Percentiles rank a stretch among this genome's conserved stretches.
Evolutionary conservation across 2,797 vertebrate genomes (phyloP).

Genomic region (Onychomys torridus): DNA sequence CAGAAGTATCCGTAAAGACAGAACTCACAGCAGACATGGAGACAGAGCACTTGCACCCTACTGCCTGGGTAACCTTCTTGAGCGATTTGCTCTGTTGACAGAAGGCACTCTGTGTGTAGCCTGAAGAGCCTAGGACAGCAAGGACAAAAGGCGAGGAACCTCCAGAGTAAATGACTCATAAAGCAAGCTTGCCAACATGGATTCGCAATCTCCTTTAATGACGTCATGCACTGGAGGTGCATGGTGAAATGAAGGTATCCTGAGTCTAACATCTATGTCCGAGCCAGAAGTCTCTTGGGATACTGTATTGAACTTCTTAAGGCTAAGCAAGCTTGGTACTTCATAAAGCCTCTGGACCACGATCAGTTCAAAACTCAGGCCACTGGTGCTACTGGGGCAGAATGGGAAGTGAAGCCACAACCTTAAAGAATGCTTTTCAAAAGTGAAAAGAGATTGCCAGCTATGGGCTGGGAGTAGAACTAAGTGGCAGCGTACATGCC

Average conservation of each 20-base stretch:
- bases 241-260: neutral
- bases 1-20: neutral
- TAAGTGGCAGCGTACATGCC: too few relatives aligned
- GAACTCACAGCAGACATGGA: rapidly evolving
- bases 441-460: neutral
- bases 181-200: neutral
- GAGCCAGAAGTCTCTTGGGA: neutral
- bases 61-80: neutral
- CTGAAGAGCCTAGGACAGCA: neutral
- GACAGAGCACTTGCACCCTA: neutral
- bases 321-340: neutral
- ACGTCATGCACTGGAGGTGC: neutral
- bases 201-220: neutral
- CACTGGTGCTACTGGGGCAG: neutral
- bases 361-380: neutral
- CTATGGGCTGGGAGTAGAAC: too few relatives aligned
- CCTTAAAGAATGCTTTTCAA: neutral
- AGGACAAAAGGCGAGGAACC: neutral
- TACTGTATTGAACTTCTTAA: neutral
- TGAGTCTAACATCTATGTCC: neutral
- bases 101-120: neutral
- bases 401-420: neutral
- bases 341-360: neutral
- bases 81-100: neutral
- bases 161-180: neutral